Evolutionary conservation across 2,888 invertebrate species (phyloP).

Genomic region (Beris chalybata): DNA sequence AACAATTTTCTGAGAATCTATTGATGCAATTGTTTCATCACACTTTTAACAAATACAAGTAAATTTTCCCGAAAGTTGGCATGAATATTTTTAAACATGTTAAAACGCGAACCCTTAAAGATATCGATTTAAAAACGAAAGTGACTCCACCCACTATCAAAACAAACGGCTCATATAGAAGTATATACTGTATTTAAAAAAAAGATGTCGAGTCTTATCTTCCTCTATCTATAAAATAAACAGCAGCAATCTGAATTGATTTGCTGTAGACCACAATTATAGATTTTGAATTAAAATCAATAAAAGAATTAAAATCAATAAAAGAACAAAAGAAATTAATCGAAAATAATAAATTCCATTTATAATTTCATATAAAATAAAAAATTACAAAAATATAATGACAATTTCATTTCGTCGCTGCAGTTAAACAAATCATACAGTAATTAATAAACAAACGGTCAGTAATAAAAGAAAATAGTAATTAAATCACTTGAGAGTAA

Average conservation of each 20-base stretch:
- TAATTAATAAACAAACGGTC: slow-evolving; percentile 1
- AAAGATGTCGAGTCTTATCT: neutral
- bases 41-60: too few species aligned
- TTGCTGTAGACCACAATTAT: neutral
- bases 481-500: slow-evolving; percentile 23
- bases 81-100: too few species aligned
- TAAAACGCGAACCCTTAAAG: too few species aligned
- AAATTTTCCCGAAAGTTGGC: too few species aligned
- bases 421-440: slow-evolving; percentile 5
- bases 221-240: neutral
- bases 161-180: too few species aligned
- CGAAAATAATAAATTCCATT: slow-evolving; percentile 12
- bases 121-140: too few species aligned
- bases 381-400: slow-evolving; percentile 1
- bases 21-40: too few species aligned
- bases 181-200: too few species aligned
- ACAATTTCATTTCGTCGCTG: too few species aligned
- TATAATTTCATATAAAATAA: slow-evolving; percentile 30
- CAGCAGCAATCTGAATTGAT: neutral
- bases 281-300: neutral
- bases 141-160: too few species aligned
- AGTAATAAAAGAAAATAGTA: neutral
- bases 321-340: slow-evolving; percentile 9
- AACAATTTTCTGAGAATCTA: too few species aligned
- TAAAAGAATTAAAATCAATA: neutral